Percentiles rank a stretch among this genome's conserved stretches.
phyloP scores from a whole-genome alignment of 2,113 vertebrate genomes.

The Nicator chloris region DNA sequence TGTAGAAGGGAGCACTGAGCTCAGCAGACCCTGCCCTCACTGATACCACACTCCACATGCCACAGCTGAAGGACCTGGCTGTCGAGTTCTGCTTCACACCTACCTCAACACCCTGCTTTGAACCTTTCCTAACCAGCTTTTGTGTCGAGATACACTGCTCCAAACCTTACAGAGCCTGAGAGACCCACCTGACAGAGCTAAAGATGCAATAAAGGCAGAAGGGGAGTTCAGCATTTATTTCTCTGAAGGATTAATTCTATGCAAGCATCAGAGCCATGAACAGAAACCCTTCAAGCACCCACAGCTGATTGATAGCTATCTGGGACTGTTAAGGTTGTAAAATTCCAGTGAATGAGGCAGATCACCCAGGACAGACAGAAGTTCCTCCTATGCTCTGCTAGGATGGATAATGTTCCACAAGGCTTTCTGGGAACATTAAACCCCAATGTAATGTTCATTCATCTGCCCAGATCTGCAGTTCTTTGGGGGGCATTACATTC shows the following conservation, averaged over 20 bases:
- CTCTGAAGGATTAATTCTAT: neutral
- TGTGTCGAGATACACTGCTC: fast-evolving
- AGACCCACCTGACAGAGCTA: fast-evolving
- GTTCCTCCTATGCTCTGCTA: neutral
- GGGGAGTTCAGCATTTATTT: neutral
- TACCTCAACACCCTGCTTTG: neutral
- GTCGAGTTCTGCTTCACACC: neutral
- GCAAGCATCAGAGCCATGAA: neutral
- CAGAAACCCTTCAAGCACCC: neutral
- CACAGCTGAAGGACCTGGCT: neutral
- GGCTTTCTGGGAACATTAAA: neutral
- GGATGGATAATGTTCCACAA: neutral
- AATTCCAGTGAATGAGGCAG: neutral
- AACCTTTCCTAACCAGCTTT: neutral
- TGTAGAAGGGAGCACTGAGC: neutral
- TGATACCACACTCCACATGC: fast-evolving
- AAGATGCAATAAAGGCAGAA: neutral
- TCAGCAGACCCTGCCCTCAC: neutral
- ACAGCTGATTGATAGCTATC: fast-evolving
- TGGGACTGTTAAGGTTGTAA: neutral
- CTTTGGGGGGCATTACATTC: neutral
- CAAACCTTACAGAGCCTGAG: fast-evolving
- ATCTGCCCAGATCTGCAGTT: neutral
- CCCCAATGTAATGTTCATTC: neutral
- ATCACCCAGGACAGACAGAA: neutral